Conservation (phyloP, 2,888 invertebrate species). For the Seira ritae region DNA sequence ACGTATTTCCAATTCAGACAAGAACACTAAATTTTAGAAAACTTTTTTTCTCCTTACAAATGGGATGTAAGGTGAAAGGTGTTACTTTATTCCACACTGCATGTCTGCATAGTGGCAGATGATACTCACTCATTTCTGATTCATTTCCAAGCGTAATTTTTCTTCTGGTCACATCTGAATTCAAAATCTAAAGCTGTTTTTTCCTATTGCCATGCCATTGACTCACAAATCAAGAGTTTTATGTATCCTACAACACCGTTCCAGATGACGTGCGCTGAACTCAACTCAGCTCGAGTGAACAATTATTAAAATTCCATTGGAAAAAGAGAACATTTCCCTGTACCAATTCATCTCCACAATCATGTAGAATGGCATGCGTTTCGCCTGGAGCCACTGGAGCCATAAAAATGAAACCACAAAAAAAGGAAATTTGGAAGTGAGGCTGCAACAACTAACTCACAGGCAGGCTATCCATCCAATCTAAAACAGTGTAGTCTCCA, state of each 20-base stretch:
- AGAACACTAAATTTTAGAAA: too few species aligned
- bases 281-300: not conserved
- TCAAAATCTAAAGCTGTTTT: slow-evolving; percentile 1
- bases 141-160: not conserved
- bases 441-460: too few species aligned
- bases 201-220: not conserved
- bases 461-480: not conserved
- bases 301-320: slow-evolving; percentile 7
- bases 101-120: not conserved
- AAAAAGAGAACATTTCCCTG: not conserved
- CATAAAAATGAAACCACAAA: not conserved
- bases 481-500: too few species aligned
- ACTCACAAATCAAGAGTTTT: not conserved
- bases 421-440: not conserved
- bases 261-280: not conserved
- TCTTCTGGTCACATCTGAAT: slow-evolving; percentile 4
- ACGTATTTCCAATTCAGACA: too few species aligned
- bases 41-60: too few species aligned
- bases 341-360: not conserved
- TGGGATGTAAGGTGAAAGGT: too few species aligned
- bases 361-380: not conserved
- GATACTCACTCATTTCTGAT: not conserved
- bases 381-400: not conserved
- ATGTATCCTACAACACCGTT: not conserved
- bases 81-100: too few species aligned